These are phyloP conservation scores for Andrena praecox DNA, from an alignment of 2,888 invertebrate species.

Conservation along the genomic window DNA sequence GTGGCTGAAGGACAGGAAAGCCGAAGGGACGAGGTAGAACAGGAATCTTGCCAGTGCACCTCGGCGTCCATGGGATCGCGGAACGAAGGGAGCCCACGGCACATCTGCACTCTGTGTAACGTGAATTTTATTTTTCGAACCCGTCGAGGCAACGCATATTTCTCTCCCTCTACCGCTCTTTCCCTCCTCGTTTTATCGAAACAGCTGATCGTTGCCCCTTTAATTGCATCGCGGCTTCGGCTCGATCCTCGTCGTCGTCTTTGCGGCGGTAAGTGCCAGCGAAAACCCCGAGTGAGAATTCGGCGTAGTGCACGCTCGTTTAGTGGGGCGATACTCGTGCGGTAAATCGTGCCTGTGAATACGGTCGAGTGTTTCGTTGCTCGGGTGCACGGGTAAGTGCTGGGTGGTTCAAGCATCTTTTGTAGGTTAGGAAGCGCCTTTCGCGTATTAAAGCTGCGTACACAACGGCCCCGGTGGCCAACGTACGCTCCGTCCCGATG, in stretches of 20 bases:
- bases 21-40: conserved; percentile 40
- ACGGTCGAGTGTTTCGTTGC: conserved; percentile 49
- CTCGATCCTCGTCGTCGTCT: conserved; percentile 21
- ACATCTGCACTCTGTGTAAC: conserved; percentile 23
- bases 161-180: conserved; percentile 30
- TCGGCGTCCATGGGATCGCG: conserved; percentile 19
- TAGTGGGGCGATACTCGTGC: conserved; percentile 29
- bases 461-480: conserved; percentile 30
- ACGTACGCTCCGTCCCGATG: neutral
- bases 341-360: conserved; percentile 47
- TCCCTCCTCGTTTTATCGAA: conserved; percentile 57
- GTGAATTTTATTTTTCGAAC: conserved; percentile 31
- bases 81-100: conserved; percentile 32
- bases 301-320: conserved; percentile 34
- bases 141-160: conserved; percentile 21
- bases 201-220: conserved; percentile 75
- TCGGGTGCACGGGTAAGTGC: conserved; percentile 51
- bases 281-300: conserved; percentile 22
- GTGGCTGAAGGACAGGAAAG: conserved; percentile 15
- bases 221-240: conserved; percentile 59
- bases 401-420: conserved; percentile 53
- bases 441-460: conserved; percentile 54
- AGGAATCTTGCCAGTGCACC: conserved; percentile 28
- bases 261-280: conserved; percentile 52
- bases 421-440: conserved; percentile 70